These are phyloP conservation scores for Blastomussa wellsi DNA, from an alignment of 92 coral and sea anemone genomes.

Conservation along the genomic window DNA sequence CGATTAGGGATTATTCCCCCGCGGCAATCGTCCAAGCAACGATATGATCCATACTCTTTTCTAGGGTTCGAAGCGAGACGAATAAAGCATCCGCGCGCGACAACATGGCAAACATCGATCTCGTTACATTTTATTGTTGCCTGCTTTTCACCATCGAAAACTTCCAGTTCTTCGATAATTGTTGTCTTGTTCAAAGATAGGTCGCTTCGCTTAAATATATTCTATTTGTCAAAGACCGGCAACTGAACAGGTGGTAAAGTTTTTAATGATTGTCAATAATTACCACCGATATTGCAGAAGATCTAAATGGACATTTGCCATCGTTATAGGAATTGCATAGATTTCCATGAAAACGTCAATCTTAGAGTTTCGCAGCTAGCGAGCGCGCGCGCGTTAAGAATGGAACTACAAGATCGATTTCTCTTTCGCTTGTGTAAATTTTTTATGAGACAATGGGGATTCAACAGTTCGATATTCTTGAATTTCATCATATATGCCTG, in stretches of 20 bases:
- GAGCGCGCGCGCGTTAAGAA: not conserved
- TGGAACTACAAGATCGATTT: not conserved
- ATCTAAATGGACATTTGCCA: not conserved
- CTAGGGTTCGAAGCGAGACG: not conserved
- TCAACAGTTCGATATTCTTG: not conserved
- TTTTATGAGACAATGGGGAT: not conserved
- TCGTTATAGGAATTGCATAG: not conserved
- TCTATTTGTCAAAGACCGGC: not conserved
- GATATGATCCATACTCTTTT: not conserved
- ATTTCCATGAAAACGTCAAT: not conserved
- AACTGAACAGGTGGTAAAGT: slow-evolving; percentile 2
- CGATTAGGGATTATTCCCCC: not conserved
- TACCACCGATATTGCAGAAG: not conserved
- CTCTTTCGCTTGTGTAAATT: not conserved
- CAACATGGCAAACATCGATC: not conserved
- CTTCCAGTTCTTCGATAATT: not conserved
- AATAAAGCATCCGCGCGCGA: not conserved
- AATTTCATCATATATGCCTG: too few species aligned
- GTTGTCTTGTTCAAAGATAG: not conserved
- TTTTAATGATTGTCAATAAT: not conserved
- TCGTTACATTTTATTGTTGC: not conserved
- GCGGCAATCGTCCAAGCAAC: not conserved
- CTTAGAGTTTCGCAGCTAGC: not conserved
- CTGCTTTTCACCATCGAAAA: not conserved
- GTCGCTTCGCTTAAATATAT: not conserved